These are phyloP conservation scores for Malacoraja senta DNA, from an alignment of 2,797 vertebrate genomes.

Conservation along the genomic window DNA sequence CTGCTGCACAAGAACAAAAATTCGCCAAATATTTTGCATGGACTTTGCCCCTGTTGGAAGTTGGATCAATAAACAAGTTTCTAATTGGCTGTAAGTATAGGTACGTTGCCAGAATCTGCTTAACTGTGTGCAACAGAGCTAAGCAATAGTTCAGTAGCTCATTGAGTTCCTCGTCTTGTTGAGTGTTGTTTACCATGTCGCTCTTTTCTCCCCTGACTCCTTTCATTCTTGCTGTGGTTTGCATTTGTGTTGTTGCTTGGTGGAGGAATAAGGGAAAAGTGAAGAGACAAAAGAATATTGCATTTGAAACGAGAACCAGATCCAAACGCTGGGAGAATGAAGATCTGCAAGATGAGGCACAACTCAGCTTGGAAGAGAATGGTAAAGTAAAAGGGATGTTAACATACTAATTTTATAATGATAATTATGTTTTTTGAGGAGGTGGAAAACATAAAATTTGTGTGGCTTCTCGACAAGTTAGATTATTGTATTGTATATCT, in stretches of 20 bases:
- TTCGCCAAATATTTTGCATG: neutral
- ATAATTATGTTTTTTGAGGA: neutral
- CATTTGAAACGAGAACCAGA: slow-evolving; percentile 38
- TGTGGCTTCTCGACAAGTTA: neutral
- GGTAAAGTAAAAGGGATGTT: slow-evolving; percentile 55
- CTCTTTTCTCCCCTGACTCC: slow-evolving; percentile 70
- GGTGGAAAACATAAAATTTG: neutral
- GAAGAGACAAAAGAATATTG: slow-evolving; percentile 39
- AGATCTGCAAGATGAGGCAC: slow-evolving; percentile 70
- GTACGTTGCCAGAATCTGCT: neutral
- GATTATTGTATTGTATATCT: too few relatives aligned
- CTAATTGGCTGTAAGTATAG: neutral
- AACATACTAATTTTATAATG: neutral
- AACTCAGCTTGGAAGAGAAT: slow-evolving; percentile 53
- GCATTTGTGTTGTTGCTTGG: slow-evolving; percentile 65
- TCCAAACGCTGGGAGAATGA: slow-evolving; percentile 72
- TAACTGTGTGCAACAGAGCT: neutral
- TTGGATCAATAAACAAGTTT: neutral
- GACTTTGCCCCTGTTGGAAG: neutral
- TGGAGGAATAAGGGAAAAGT: slow-evolving; percentile 52
- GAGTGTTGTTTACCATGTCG: slow-evolving; percentile 55
- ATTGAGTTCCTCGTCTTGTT: neutral
- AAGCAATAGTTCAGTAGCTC: neutral
- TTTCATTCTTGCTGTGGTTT: slow-evolving; percentile 65
- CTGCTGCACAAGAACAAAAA: neutral